Conservation (phyloP, 53 echinoderm and acorn worm genomes). For the Temnopleurus reevesii region DNA sequence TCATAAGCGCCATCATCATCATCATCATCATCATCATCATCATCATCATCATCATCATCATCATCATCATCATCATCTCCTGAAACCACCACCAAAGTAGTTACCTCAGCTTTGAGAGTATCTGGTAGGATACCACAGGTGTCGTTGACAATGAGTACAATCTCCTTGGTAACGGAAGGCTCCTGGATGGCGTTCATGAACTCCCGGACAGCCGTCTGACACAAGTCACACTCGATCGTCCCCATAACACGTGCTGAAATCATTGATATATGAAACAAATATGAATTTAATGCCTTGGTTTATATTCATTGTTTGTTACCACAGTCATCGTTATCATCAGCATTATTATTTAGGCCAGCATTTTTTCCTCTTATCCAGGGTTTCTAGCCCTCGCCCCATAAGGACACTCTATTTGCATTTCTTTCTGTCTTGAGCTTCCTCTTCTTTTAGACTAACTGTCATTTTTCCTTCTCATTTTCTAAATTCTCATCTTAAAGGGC, state of each 20-base stretch:
- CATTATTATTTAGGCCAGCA: not conserved
- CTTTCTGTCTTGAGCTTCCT: no score
- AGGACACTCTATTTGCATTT: no score
- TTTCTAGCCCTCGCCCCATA: not conserved
- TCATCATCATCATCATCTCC: not conserved
- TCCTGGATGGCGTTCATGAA: constrained; percentile 28
- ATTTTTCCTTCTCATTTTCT: no score
- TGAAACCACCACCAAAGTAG: no score
- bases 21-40: not conserved
- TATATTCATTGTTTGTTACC: not conserved
- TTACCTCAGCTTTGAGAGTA: not conserved
- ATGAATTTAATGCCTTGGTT: no score
- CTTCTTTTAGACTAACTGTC: no score
- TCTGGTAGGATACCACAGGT: constrained; percentile 32
- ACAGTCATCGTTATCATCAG: not conserved
- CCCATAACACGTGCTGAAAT: not conserved
- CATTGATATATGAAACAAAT: not conserved
- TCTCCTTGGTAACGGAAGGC: constrained; percentile 15
- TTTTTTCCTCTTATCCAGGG: not conserved
- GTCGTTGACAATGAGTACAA: constrained; percentile 32
- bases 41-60: not conserved
- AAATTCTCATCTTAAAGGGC: no score
- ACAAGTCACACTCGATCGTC: constrained; percentile 37
- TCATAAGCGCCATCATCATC: not conserved
- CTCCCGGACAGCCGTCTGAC: constrained; percentile 29